Evolutionary conservation across 2,113 vertebrate genomes (phyloP).

Genomic region (Ancistrus triradiatus): DNA sequence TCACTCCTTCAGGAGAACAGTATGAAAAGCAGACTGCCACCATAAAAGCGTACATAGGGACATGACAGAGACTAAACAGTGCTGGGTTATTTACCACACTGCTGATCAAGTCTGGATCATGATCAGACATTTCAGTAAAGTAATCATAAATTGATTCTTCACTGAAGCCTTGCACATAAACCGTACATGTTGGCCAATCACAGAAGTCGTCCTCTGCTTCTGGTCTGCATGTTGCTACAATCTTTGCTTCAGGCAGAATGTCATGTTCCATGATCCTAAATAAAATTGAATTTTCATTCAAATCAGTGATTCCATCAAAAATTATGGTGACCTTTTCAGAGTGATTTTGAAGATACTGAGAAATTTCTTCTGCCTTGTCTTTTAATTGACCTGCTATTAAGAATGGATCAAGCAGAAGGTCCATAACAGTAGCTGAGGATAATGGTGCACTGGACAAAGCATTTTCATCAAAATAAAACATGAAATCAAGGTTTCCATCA

Average conservation of each 20-base stretch:
- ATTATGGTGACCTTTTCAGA: slow-evolving; percentile 39
- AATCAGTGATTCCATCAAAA: slow-evolving; percentile 42
- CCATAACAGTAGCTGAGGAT: slow-evolving; percentile 1
- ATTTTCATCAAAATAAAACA: slow-evolving; percentile 43
- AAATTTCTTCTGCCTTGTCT: slow-evolving; percentile 19
- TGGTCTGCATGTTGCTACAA: slow-evolving; percentile 39
- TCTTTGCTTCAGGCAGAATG: slow-evolving; percentile 37
- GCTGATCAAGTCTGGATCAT: slow-evolving; percentile 3
- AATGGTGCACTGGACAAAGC: neutral
- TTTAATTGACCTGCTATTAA: neutral
- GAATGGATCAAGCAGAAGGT: slow-evolving; percentile 26
- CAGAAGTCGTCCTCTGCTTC: slow-evolving; percentile 1
- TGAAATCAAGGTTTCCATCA: slow-evolving; percentile 18
- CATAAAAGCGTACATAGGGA: slow-evolving; percentile 44
- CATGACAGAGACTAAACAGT: slow-evolving; percentile 46
- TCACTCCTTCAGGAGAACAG: neutral
- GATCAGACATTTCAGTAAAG: slow-evolving; percentile 9
- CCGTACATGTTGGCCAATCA: slow-evolving; percentile 17
- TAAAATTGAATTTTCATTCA: neutral
- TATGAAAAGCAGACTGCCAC: slow-evolving; percentile 23
- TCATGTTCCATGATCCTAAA: slow-evolving; percentile 7
- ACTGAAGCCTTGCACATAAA: slow-evolving; percentile 40
- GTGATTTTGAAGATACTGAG: slow-evolving; percentile 22
- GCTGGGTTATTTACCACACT: slow-evolving; percentile 34
- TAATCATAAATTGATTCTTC: slow-evolving; percentile 26